These are phyloP conservation scores for Drosophila trapezifrons DNA, from an alignment of 1,140 invertebrate species.

Conservation along the genomic window DNA sequence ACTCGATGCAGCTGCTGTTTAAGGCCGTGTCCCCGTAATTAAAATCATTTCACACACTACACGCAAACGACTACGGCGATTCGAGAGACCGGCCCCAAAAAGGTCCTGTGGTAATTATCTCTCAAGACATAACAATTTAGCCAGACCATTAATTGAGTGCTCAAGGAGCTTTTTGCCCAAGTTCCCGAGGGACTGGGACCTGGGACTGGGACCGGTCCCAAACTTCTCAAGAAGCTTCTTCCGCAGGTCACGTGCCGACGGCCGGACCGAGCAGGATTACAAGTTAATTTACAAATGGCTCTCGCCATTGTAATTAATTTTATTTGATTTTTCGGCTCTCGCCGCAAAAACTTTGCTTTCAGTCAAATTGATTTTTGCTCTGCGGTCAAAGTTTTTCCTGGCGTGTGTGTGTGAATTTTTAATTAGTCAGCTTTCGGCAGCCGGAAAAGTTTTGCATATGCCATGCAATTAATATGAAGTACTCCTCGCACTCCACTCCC, in stretches of 20 bases:
- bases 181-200: conserved; percentile 36
- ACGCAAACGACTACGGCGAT: conserved; percentile 71
- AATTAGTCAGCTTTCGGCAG: conserved; percentile 74
- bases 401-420: conserved; percentile 68
- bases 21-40: conserved; percentile 57
- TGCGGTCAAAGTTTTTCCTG: conserved; percentile 45
- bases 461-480: conserved; percentile 66
- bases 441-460: conserved; percentile 62
- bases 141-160: conserved; percentile 71
- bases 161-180: conserved; percentile 20
- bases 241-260: conserved; percentile 64
- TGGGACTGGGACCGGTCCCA: conserved; percentile 20
- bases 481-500: conserved; percentile 15
- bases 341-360: conserved; percentile 73
- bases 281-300: conserved; percentile 80
- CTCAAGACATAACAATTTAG: conserved; percentile 83
- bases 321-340: conserved; percentile 67
- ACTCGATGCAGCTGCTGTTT: conserved; percentile 54
- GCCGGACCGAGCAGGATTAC: conserved; percentile 22
- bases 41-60: conserved; percentile 81
- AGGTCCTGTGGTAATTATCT: conserved; percentile 76
- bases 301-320: conserved; percentile 75
- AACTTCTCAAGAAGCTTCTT: conserved; percentile 42
- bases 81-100: conserved; percentile 50
- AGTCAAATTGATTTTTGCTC: conserved; percentile 73